Evolutionary conservation across 2,797 vertebrate species (phyloP).

Genomic region (Pristis pectinata): DNA sequence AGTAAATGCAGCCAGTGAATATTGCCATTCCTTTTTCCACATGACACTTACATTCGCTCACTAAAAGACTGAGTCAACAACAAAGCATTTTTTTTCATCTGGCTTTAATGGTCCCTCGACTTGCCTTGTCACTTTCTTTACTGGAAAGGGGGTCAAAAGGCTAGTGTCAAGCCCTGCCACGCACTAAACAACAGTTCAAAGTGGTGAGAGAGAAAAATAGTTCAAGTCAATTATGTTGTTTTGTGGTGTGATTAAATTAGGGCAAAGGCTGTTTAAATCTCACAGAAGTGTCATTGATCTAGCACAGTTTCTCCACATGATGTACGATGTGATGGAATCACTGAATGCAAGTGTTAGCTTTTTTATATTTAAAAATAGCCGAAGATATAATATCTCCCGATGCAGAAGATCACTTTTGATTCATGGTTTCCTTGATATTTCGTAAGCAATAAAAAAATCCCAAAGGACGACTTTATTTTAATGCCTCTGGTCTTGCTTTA

Average conservation of each 20-base stretch:
- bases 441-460: slow-evolving; percentile 19
- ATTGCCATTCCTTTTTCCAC: background rate
- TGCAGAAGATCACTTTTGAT: slow-evolving; percentile 10
- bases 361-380: slow-evolving; percentile 26
- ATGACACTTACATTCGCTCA: slow-evolving; percentile 5
- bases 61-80: slow-evolving; percentile 13
- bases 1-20: slow-evolving; percentile 31
- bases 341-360: background rate
- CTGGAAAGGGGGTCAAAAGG: slow-evolving; percentile 27
- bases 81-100: background rate
- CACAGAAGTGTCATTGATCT: slow-evolving; percentile 11
- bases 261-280: slow-evolving; percentile 34
- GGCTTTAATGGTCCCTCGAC: background rate
- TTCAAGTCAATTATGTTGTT: slow-evolving; percentile 37
- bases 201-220: background rate
- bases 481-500: background rate
- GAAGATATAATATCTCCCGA: background rate
- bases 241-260: slow-evolving; percentile 26
- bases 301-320: slow-evolving; percentile 3
- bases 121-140: slow-evolving; percentile 12
- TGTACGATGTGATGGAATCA: slow-evolving; percentile 24
- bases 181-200: slow-evolving; percentile 19
- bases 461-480: background rate
- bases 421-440: background rate
- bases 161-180: background rate